Conservation (phyloP, 2,113 vertebrate species). For the Catharus bicknelli region DNA sequence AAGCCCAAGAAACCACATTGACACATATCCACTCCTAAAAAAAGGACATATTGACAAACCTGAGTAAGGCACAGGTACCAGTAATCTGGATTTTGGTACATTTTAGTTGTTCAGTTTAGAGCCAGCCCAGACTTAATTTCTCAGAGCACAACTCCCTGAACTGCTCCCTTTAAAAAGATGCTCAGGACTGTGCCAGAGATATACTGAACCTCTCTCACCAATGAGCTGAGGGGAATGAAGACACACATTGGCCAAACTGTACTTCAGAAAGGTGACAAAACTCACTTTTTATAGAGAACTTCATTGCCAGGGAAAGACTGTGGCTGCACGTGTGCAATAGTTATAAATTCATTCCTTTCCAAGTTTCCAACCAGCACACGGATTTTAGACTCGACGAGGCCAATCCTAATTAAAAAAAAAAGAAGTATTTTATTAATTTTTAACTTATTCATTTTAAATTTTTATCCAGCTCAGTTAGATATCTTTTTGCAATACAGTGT, state of each 20-base stretch:
- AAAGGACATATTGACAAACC: constrained; percentile 7
- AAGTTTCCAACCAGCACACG: constrained; percentile 94
- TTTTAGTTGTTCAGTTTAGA: not conserved
- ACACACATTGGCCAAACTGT: not conserved
- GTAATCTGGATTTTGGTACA: not conserved
- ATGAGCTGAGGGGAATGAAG: not conserved
- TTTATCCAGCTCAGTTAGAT: not conserved
- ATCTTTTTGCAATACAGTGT: not conserved
- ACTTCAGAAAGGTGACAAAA: not conserved
- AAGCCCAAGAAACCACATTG: constrained; percentile 98
- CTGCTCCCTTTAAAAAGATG: not conserved
- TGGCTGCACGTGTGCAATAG: constrained; percentile 93
- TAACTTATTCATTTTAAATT: not conserved
- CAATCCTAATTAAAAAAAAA: constrained; percentile 80
- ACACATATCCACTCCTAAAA: constrained; percentile 85
- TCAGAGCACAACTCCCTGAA: not conserved
- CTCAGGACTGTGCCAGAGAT: not conserved
- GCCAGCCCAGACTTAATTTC: not conserved
- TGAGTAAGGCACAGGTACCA: not conserved
- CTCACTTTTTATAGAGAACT: constrained; percentile 86
- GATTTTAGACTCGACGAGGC: constrained; percentile 97
- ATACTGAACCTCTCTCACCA: not conserved
- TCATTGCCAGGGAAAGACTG: constrained; percentile 91
- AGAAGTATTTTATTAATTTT: not conserved
- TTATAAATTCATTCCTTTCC: constrained; percentile 95